Evolutionary conservation across 2,113 vertebrate genomes (phyloP).

Genomic region (Ochotona curzoniae): DNA sequence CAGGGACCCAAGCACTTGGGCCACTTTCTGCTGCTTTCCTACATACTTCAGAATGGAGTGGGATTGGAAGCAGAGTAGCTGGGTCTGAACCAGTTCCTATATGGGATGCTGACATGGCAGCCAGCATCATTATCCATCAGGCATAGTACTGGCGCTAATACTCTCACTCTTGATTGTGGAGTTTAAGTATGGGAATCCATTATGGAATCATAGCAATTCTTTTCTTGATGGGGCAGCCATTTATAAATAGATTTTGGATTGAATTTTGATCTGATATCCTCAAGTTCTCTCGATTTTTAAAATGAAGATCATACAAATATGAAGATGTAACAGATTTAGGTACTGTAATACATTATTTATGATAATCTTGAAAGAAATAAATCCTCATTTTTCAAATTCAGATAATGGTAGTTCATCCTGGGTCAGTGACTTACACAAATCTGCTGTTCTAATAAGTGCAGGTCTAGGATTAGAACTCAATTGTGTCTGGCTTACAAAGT

Average conservation of each 20-base stretch:
- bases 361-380: not conserved
- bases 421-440: not conserved
- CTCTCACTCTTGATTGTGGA: not conserved
- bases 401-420: not conserved
- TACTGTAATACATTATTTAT: not conserved
- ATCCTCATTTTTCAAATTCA: not conserved
- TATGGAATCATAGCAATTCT: not conserved
- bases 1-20: too few relatives aligned
- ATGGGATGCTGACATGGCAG: too few relatives aligned
- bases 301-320: not conserved
- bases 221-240: not conserved
- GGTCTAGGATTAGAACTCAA: not conserved
- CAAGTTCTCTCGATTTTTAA: not conserved
- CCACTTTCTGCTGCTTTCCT: too few relatives aligned
- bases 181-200: not conserved
- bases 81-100: too few relatives aligned
- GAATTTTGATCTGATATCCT: not conserved
- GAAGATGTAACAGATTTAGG: not conserved
- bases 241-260: not conserved
- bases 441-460: not conserved
- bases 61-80: too few relatives aligned
- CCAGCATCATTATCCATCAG: too few relatives aligned
- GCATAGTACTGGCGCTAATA: too few relatives aligned
- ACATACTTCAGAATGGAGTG: too few relatives aligned
- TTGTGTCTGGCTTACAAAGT: not conserved